Evolutionary conservation across 1,140 invertebrate genomes (phyloP), one percentile per base, ranked within the genome.

Genomic region (Propsilocerus akamusi): DNA sequence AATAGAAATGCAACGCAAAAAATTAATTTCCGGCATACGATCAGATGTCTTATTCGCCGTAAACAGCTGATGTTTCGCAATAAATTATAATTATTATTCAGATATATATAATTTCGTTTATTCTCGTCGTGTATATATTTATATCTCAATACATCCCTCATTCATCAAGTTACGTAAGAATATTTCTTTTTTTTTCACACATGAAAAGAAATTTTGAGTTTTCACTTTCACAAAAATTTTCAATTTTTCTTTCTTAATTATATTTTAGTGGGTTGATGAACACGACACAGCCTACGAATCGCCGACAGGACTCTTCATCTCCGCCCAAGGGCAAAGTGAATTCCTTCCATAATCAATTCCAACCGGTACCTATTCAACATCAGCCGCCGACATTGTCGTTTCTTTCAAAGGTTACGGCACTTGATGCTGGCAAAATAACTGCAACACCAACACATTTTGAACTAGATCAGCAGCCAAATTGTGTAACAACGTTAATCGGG

Each of bases 401-500:
- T 20, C 5, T 10, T 20, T 14, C 34, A 41, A 41, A 10, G 6
- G 2, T 41, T 6, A 41, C 6, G 10, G 2, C 17, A 20, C 22
- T 41, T 41, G 34, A 41, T 10, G 34, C 34, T 41, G 34, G 34
- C 34, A 41, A 20, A 20, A 20, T 41, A 8, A 41, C 17, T 20
- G 34, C 34, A 17, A 41, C 34, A 7, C 14, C 14, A 6, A 41
- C 34, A 6, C 34, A 41, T 5, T 20, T 41, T 41, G 34, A 41
- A 20, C 22, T 41, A 20, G 34, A 41, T 8, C 14, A 41, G 12
- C 34, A 41, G 22, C 22, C 34, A 41, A 41, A 41, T 17, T 41
- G 34, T 17, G 17, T 41, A 5, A 41, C 34, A 41, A 20, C 63
- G 52, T 59, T 54, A 52, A 54, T 65, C 54, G 60, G 62, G 49